A percentile compares a stretch with the other conserved stretches of the same genome.
Evolutionary conservation across 92 coral and sea anemone species (phyloP).

Genomic region (Porites lobata): DNA sequence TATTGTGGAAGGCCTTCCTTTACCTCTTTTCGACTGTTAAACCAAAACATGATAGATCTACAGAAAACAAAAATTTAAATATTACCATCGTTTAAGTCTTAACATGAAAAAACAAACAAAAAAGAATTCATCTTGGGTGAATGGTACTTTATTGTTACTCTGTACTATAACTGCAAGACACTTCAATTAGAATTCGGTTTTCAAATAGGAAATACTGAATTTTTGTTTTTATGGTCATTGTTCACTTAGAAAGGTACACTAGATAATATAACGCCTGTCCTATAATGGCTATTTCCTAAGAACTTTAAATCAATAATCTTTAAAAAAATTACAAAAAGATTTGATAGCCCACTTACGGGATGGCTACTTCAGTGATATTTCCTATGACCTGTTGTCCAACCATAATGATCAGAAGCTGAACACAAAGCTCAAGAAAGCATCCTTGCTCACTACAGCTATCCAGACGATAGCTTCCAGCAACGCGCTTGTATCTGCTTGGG

Average conservation of each 20-base stretch:
- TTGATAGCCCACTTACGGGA: slow-evolving; percentile 87
- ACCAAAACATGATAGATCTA: slow-evolving; percentile 72
- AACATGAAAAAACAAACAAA: too few relatives aligned
- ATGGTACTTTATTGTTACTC: too few relatives aligned
- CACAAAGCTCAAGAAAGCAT: slow-evolving; percentile 94
- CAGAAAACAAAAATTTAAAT: not conserved
- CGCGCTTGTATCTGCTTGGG: slow-evolving; percentile 86
- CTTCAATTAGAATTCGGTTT: too few relatives aligned
- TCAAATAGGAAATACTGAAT: too few relatives aligned
- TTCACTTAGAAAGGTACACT: too few relatives aligned
- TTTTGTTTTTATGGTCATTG: too few relatives aligned
- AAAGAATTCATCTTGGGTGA: too few relatives aligned
- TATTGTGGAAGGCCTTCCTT: slow-evolving; percentile 77
- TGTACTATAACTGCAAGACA: too few relatives aligned
- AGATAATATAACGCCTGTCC: too few relatives aligned
- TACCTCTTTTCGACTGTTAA: slow-evolving; percentile 70
- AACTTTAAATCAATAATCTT: not conserved
- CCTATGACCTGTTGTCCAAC: slow-evolving; percentile 98
- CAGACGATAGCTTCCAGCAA: slow-evolving; percentile 71
- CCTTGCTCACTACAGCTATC: slow-evolving; percentile 99
- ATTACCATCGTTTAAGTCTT: too few relatives aligned
- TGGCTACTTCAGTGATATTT: slow-evolving; percentile 88
- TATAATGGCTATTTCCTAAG: not conserved
- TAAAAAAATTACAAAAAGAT: too few relatives aligned
- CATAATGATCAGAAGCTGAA: slow-evolving; percentile 95